These are phyloP conservation scores for Struthidea cinerea DNA, from an alignment of 2,113 vertebrate species.

Conservation along the genomic window DNA sequence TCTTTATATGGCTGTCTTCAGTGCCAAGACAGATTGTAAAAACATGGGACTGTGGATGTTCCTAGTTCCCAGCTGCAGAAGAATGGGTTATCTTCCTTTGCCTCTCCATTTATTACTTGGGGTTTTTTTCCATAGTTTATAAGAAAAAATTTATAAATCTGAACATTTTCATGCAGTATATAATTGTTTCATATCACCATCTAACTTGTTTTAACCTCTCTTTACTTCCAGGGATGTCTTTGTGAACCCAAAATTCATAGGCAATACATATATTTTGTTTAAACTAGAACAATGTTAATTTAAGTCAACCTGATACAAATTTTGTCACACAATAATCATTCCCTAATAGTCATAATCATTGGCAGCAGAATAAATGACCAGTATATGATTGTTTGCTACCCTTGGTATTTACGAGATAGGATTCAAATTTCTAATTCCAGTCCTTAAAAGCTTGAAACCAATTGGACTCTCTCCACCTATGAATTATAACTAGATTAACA, in stretches of 20 bases:
- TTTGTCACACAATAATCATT: neutral
- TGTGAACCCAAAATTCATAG: neutral
- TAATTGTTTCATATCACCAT: neutral
- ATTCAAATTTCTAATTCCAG: neutral
- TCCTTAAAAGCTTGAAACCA: neutral
- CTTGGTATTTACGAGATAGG: neutral
- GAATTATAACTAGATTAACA: neutral
- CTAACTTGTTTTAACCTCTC: neutral
- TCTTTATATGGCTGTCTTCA: neutral
- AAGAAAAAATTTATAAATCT: neutral
- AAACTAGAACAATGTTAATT: neutral
- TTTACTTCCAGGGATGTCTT: neutral
- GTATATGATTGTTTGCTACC: neutral
- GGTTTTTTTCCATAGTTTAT: fast-evolving
- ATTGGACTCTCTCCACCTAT: neutral
- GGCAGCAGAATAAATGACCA: neutral
- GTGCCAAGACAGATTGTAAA: neutral
- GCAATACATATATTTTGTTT: neutral
- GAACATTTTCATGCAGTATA: neutral
- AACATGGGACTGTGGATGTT: neutral
- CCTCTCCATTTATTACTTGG: neutral
- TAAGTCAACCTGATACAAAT: neutral
- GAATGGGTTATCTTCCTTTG: neutral
- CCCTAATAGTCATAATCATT: neutral
- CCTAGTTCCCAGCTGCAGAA: neutral